Evolutionary conservation across 2,888 invertebrate genomes (phyloP).

Genomic region (Meteorus cinctellus): DNA sequence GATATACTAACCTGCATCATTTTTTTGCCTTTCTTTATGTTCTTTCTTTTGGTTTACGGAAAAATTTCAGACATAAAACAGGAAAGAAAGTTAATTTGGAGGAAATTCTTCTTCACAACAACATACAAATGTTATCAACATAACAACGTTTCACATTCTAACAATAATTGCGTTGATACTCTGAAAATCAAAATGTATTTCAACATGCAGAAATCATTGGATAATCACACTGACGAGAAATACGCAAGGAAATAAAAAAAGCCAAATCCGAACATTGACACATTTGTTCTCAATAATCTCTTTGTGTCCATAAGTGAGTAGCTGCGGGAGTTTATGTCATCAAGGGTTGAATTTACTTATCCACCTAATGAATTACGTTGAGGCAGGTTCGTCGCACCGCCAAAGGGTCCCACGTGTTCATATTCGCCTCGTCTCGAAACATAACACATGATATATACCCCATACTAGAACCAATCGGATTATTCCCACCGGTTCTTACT

Average conservation of each 20-base stretch:
- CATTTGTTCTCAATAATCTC: background rate
- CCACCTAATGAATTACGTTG: background rate
- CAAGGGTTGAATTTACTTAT: background rate
- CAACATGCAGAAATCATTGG: background rate
- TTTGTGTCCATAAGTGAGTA: background rate
- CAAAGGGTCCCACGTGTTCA: background rate
- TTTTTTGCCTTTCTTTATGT: too few species aligned
- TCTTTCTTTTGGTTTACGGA: too few species aligned
- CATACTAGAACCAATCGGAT: background rate
- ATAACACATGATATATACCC: background rate
- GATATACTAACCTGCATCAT: too few species aligned
- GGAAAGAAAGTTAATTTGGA: too few species aligned
- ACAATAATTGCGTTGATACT: conserved; percentile 24
- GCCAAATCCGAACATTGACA: background rate
- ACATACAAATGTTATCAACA: conserved; percentile 5
- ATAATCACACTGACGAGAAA: background rate
- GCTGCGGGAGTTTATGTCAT: background rate
- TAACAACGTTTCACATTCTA: conserved; percentile 10
- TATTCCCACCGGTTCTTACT: background rate
- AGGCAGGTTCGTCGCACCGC: background rate
- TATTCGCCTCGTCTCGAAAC: background rate
- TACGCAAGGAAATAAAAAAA: background rate
- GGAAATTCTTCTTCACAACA: too few species aligned
- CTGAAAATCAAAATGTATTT: background rate
- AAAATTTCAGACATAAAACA: too few species aligned